Conservation (phyloP, 1,140 invertebrate species). For the Phocides pigmalion region DNA sequence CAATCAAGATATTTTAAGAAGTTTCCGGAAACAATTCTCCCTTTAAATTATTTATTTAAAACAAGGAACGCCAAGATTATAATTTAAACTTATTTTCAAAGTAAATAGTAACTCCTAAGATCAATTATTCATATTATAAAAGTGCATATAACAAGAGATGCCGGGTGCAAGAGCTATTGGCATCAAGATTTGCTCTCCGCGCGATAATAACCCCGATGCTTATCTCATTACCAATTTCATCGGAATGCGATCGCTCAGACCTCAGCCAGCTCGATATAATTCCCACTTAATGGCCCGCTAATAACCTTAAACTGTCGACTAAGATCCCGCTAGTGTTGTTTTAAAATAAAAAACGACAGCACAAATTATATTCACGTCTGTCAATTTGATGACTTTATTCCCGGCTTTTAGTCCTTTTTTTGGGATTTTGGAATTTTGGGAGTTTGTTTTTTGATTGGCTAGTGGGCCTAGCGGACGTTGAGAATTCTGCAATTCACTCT, state of each 20-base stretch:
- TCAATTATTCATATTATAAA: no score
- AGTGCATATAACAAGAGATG: not conserved
- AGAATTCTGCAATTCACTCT: no score
- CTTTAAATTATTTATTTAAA: no score
- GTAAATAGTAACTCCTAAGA: no score
- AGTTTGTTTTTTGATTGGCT: no score
- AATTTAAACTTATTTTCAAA: no score
- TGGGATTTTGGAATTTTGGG: not conserved
- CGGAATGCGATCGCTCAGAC: constrained; percentile 62
- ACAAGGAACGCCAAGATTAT: no score
- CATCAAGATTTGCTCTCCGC: constrained; percentile 22
- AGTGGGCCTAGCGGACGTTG: no score
- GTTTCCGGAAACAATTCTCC: no score
- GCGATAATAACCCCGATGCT: constrained; percentile 60
- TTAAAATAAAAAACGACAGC: constrained; percentile 30
- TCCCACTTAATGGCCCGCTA: constrained; percentile 68
- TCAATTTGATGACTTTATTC: constrained; percentile 30
- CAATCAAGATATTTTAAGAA: no score
- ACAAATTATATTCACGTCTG: constrained; percentile 18
- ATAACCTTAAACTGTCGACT: constrained; percentile 62
- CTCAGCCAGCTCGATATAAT: constrained; percentile 59
- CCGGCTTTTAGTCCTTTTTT: constrained; percentile 4
- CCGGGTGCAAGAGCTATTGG: not conserved
- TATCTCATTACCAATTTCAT: constrained; percentile 79
- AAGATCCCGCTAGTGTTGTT: constrained; percentile 49